Percentiles rank a stretch among this genome's conserved stretches.
Evolutionary conservation across 2,888 invertebrate genomes (phyloP).

Genomic region (Ectropis crepuscularia): DNA sequence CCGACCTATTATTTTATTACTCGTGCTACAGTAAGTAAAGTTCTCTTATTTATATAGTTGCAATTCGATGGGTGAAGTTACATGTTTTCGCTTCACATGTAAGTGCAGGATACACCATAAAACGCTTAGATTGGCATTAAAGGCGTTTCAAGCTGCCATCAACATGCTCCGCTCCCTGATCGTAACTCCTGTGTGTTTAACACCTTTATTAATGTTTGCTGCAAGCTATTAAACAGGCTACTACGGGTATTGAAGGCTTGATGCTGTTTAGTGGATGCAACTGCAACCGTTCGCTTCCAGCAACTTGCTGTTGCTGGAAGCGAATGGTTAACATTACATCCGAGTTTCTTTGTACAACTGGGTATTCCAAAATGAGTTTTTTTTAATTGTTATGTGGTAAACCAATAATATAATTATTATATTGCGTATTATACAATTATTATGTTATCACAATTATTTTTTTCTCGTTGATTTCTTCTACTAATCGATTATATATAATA

Average conservation of each 20-base stretch:
- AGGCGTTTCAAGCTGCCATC: conserved; percentile 52
- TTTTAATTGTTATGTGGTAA: too few relatives aligned
- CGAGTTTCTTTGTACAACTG: too few relatives aligned
- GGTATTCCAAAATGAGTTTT: too few relatives aligned
- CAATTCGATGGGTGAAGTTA: conserved; percentile 12
- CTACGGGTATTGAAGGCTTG: neutral
- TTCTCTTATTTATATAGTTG: conserved; percentile 2
- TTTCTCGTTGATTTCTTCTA: too few relatives aligned
- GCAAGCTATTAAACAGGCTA: conserved; percentile 17
- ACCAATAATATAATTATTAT: too few relatives aligned
- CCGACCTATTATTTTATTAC: neutral
- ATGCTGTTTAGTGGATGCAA: neutral
- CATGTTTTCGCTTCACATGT: conserved; percentile 42
- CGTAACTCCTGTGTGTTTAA: conserved; percentile 37
- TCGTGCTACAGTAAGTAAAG: neutral
- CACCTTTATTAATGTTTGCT: conserved; percentile 36
- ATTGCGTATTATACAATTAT: too few relatives aligned
- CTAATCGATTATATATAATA: too few relatives aligned
- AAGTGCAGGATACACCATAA: conserved; percentile 51
- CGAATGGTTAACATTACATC: too few relatives aligned
- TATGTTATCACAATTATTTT: too few relatives aligned
- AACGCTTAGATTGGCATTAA: conserved; percentile 56
- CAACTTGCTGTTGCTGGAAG: too few relatives aligned
- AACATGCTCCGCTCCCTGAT: conserved; percentile 47
- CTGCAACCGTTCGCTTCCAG: too few relatives aligned